Evolutionary conservation across 2,113 vertebrate species (phyloP).

Genomic region (Empidonax traillii): DNA sequence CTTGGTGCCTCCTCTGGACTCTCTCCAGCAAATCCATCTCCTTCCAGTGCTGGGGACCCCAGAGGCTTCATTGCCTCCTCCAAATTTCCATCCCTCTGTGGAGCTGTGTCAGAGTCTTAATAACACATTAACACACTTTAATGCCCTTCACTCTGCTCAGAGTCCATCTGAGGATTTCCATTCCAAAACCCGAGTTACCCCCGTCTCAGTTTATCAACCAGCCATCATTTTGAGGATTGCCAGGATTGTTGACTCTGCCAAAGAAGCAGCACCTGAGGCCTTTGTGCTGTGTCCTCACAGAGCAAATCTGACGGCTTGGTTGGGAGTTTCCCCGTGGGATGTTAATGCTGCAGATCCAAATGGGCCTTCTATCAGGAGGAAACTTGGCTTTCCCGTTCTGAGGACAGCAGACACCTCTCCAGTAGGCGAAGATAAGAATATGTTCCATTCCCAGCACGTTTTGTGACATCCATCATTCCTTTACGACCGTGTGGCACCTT

Average conservation of each 20-base stretch:
- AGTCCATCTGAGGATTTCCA: neutral
- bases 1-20: neutral
- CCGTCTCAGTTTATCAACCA: neutral
- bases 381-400: neutral
- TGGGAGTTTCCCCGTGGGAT: neutral
- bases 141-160: accelerated
- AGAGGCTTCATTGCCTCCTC: neutral
- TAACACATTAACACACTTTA: neutral
- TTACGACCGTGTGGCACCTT: neutral
- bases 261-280: neutral
- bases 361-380: neutral
- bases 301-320: neutral
- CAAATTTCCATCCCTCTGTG: neutral
- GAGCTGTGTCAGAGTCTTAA: neutral
- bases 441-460: neutral
- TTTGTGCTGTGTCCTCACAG: neutral
- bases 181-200: neutral
- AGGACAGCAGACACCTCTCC: neutral
- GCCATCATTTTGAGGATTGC: neutral
- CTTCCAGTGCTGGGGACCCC: neutral
- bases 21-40: accelerated
- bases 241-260: neutral
- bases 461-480: neutral
- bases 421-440: neutral
- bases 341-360: neutral